Evolutionary conservation across 2,113 vertebrate genomes (phyloP), one percentile per base, ranked within the genome.

Genomic region (Xyrauchen texanus): DNA sequence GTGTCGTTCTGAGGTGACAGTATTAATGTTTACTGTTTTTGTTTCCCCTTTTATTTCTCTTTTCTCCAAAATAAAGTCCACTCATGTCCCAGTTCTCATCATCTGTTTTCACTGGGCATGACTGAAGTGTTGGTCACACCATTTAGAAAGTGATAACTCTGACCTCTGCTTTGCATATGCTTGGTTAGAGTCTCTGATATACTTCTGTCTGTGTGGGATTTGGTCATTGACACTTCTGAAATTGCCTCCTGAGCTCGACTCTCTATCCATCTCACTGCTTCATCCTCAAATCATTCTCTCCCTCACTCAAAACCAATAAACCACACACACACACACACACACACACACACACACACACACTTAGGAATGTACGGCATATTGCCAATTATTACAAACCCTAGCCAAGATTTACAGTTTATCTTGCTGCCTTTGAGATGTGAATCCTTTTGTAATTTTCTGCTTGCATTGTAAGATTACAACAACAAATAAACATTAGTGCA

Each of bases 121-220:
- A 84, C 85, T 78, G 86, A 87, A 87, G 92, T 91, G 91, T 90
- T 3, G 85, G 85, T 93, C 89, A 87, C 89, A 91, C 90, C 91
- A 90, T 93, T 92, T 91, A 92, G 89, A 90, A 92, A 83, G 89
- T 89, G 89, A 88, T 79, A 91, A 89, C 84, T 86, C 83, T 80
- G 82, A 84, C 52, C 52, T 57, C 84, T 88, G 82, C 82, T 90
- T 86, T 91, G 87, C 88, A 91, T 92, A 89, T 68, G 85, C 47
- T 68, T 82, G 62, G 78, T 87, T 84, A 71, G 76, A 73, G 81
- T 85, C 79, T 87, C 78, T 15, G 79, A 57, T 80, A 80, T 83
- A 55, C 76, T 58, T 49, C 10, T 60, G 83, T 75, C 85, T 83
- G 67, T 82, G 81, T 85, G 87, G 82, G 83, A 88, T 83, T 80